phyloP scores from a whole-genome alignment of 2,888 invertebrate genomes.

The Ptycholaimellus sp. region DNA sequence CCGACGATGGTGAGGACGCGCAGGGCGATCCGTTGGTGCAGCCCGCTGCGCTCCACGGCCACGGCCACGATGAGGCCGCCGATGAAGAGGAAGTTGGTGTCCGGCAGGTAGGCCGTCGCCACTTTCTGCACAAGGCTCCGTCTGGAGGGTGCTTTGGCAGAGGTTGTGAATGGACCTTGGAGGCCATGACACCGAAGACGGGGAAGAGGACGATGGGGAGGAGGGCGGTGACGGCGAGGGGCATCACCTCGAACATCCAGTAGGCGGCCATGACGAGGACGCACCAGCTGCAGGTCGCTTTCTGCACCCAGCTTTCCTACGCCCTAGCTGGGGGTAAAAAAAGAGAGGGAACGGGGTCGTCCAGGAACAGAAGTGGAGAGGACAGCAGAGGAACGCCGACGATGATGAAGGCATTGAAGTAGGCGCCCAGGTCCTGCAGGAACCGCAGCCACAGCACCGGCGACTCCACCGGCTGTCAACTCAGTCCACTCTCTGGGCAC shows the following conservation, averaged over 20 bases:
- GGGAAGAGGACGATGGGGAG: constrained; percentile 21
- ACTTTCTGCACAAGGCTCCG: no score
- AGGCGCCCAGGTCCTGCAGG: neutral
- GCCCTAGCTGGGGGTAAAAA: no score
- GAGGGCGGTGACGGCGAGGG: constrained; percentile 20
- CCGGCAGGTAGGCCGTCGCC: no score
- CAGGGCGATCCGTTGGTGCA: constrained; percentile 19
- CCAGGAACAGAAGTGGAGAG: neutral
- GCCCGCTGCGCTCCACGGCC: constrained; percentile 21
- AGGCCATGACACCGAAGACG: constrained; percentile 15
- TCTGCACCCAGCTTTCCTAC: constrained; percentile 14
- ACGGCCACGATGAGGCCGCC: constrained; percentile 22
- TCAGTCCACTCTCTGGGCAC: no score
- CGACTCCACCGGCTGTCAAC: no score
- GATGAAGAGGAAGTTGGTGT: constrained; percentile 23
- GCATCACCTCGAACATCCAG: constrained; percentile 22
- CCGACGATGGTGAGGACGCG: constrained; percentile 13
- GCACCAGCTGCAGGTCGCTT: constrained; percentile 17
- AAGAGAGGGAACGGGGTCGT: no score
- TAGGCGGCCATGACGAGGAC: constrained; percentile 17
- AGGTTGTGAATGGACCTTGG: no score
- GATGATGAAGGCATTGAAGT: neutral
- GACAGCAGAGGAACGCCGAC: neutral
- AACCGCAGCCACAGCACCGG: neutral
- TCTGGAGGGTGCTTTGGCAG: no score